Percentiles rank a stretch among this genome's conserved stretches.
Conservation (phyloP, 2,113 vertebrate genomes). For the Leiothrix lutea region DNA sequence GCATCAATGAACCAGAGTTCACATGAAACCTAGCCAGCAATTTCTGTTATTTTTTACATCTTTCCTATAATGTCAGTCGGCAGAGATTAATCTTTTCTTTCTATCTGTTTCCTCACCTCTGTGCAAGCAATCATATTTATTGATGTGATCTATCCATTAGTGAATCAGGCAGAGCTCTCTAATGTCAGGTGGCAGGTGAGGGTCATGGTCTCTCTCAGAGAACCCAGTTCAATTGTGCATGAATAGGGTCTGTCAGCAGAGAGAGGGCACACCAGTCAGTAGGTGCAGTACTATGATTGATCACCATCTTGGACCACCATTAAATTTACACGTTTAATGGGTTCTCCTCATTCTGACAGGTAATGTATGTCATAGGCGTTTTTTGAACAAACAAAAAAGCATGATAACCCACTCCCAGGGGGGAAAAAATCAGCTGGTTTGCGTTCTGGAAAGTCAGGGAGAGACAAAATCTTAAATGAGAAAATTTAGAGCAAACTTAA, state of each 20-base stretch:
- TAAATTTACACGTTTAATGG: not conserved
- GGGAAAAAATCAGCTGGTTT: not conserved
- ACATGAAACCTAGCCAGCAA: constrained; percentile 34
- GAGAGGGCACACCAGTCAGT: not conserved
- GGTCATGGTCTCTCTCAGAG: not conserved
- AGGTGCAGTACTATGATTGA: not conserved
- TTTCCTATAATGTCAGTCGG: not conserved
- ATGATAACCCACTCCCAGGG: not conserved
- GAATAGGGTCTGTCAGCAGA: not conserved
- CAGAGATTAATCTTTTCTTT: constrained; percentile 47
- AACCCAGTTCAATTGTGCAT: not conserved
- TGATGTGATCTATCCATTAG: constrained; percentile 51
- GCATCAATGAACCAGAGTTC: constrained; percentile 37
- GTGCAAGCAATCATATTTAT: constrained; percentile 22
- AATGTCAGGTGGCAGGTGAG: constrained; percentile 5
- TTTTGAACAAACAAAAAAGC: not conserved
- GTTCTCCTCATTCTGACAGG: not conserved
- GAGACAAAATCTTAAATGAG: not conserved
- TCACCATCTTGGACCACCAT: accelerated
- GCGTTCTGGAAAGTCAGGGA: not conserved
- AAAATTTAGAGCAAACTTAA: not conserved
- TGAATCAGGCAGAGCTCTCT: not conserved
- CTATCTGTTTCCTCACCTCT: constrained; percentile 31
- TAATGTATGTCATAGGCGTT: not conserved
- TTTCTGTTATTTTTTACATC: constrained; percentile 61